These are phyloP conservation scores for Tupaia chinensis DNA, from an alignment of 2,113 vertebrate species.

Conservation along the genomic window DNA sequence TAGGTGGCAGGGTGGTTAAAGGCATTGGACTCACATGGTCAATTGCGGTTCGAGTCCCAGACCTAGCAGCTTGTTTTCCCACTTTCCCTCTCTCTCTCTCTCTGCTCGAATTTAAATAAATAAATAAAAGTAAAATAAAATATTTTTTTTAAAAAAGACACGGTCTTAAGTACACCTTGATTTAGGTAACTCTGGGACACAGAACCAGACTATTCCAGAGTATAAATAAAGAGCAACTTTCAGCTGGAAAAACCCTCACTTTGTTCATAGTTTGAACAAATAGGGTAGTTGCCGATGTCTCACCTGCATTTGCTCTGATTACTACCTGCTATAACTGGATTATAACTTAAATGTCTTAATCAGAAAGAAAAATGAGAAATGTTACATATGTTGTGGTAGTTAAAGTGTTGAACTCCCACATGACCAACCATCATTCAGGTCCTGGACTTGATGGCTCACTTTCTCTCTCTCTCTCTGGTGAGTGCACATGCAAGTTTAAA, in stretches of 20 bases:
- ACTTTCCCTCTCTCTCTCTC: too few species aligned
- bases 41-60: too few species aligned
- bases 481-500: too few species aligned
- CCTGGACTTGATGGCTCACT: too few species aligned
- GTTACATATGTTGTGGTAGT: background rate
- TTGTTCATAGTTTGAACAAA: background rate
- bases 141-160: too few species aligned
- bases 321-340: background rate
- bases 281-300: background rate
- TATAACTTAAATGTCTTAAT: conserved; percentile 22
- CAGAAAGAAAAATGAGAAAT: background rate
- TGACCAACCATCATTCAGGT: too few species aligned
- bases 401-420: background rate
- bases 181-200: conserved; percentile 6
- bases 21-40: too few species aligned
- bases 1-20: too few species aligned
- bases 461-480: too few species aligned
- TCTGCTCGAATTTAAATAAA: too few species aligned
- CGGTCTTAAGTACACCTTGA: background rate
- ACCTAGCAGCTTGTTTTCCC: too few species aligned
- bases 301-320: conserved; percentile 15
- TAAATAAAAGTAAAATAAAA: too few species aligned
- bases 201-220: background rate
- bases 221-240: background rate
- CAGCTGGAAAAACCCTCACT: background rate